These are phyloP conservation scores for Orius insidiosus DNA, from an alignment of 1,140 invertebrate genomes.

Conservation along the genomic window DNA sequence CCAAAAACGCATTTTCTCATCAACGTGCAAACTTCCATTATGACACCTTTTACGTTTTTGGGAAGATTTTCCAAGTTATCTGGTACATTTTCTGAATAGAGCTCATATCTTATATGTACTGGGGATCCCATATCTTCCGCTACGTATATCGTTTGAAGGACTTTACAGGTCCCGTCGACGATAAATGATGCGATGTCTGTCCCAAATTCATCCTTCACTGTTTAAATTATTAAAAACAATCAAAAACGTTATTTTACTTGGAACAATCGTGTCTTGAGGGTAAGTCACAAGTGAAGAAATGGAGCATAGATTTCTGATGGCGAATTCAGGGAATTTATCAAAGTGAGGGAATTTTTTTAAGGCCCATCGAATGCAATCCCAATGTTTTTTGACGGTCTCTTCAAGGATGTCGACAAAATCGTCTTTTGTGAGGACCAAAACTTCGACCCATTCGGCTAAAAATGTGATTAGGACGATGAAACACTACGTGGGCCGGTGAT, in stretches of 20 bases:
- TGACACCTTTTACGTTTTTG: too few species aligned
- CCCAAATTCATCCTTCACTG: constrained; percentile 2
- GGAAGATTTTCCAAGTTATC: too few species aligned
- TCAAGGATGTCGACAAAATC: constrained; percentile 3
- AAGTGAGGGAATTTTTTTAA: constrained; percentile 5
- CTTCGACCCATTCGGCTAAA: constrained; percentile 1
- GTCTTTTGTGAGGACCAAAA: constrained; percentile 1
- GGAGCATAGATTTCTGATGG: constrained; percentile 3
- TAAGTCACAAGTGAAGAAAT: not conserved
- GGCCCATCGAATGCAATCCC: constrained; percentile 5
- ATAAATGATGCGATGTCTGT: constrained; percentile 1
- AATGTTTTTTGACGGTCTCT: constrained; percentile 1
- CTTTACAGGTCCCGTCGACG: constrained; percentile 3
- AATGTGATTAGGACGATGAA: too few species aligned
- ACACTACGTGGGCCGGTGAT: too few species aligned
- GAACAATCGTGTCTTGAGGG: not conserved
- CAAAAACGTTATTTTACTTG: not conserved
- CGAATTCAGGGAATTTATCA: not conserved
- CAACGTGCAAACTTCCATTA: too few species aligned
- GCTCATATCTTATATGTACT: too few species aligned
- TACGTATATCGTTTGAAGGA: not conserved
- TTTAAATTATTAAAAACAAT: not conserved
- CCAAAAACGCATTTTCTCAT: too few species aligned
- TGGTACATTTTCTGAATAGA: too few species aligned
- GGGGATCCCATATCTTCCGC: too few species aligned